These are phyloP conservation scores for Subacronicta megacephala DNA, from an alignment of 2,888 invertebrate species.

Conservation along the genomic window DNA sequence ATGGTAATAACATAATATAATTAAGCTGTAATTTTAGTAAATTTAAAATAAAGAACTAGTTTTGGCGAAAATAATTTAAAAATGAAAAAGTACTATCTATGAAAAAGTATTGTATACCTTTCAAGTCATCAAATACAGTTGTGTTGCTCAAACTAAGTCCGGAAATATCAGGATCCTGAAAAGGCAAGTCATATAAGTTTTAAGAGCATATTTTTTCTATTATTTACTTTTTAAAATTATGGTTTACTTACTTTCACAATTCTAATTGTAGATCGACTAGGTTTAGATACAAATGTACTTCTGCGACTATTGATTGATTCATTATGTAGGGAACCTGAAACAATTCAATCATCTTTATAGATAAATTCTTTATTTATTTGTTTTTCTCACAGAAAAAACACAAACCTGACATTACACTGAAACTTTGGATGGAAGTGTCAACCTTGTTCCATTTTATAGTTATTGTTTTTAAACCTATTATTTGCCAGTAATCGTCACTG, in stretches of 20 bases:
- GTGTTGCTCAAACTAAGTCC: constrained; percentile 73
- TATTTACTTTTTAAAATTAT: constrained; percentile 4
- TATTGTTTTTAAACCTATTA: constrained; percentile 40
- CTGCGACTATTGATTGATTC: constrained; percentile 83
- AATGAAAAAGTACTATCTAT: too few relatives aligned
- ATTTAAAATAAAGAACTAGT: too few relatives aligned
- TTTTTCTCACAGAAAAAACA: constrained; percentile 56
- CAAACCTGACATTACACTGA: constrained; percentile 88
- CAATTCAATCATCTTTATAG: constrained; percentile 31
- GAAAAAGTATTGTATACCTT: too few relatives aligned
- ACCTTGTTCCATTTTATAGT: constrained; percentile 56
- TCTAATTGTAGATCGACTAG: constrained; percentile 79
- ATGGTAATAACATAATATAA: too few relatives aligned
- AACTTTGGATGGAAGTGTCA: constrained; percentile 85
- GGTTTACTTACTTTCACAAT: constrained; percentile 78
- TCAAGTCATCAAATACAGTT: constrained; percentile 74
- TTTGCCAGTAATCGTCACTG: constrained; percentile 32
- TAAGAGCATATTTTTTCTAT: constrained; percentile 5
- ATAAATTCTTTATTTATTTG: constrained; percentile 15
- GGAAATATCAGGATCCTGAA: constrained; percentile 78
- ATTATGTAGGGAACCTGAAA: constrained; percentile 84
- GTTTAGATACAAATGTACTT: constrained; percentile 82
- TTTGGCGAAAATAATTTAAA: background rate
- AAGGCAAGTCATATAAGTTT: constrained; percentile 31
- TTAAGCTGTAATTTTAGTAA: too few relatives aligned